A percentile compares a stretch with the other conserved stretches of the same genome.
Evolutionary conservation across 2,888 invertebrate genomes (phyloP).

Genomic region (Drosophila percnosoma): DNA sequence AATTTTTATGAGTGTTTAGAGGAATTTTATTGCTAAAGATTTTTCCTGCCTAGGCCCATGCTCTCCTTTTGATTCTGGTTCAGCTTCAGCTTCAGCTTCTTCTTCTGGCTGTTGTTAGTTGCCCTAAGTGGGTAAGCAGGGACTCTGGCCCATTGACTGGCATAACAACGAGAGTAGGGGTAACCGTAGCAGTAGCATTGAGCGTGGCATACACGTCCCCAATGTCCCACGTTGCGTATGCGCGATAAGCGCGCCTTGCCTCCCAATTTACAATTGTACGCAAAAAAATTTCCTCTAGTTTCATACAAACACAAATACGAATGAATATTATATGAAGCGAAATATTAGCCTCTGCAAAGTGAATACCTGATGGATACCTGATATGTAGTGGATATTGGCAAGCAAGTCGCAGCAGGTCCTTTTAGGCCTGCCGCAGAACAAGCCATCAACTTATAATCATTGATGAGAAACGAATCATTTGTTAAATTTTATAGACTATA

Average conservation of each 20-base stretch:
- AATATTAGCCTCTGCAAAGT: constrained; percentile 5
- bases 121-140: constrained; percentile 28
- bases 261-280: constrained; percentile 44
- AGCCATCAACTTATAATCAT: background rate
- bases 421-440: background rate
- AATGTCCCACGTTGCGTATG: constrained; percentile 56
- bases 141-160: background rate
- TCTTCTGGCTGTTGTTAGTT: constrained; percentile 43
- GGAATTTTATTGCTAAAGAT: constrained; percentile 85
- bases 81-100: constrained; percentile 2
- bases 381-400: background rate
- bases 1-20: constrained; percentile 85
- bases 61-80: background rate
- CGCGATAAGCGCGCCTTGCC: constrained; percentile 67
- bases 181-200: background rate
- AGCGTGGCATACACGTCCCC: background rate
- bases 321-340: constrained; percentile 37
- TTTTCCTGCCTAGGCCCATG: constrained; percentile 65
- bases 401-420: background rate
- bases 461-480: background rate
- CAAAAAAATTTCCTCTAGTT: constrained; percentile 76
- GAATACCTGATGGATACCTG: background rate
- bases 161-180: constrained; percentile 3
- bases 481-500: background rate
- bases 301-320: constrained; percentile 79